A percentile compares a stretch with the other conserved stretches of the same genome.
These are phyloP conservation scores for Macheiramphus alcinus DNA, from an alignment of 2,113 vertebrate genomes.

Conservation along the genomic window DNA sequence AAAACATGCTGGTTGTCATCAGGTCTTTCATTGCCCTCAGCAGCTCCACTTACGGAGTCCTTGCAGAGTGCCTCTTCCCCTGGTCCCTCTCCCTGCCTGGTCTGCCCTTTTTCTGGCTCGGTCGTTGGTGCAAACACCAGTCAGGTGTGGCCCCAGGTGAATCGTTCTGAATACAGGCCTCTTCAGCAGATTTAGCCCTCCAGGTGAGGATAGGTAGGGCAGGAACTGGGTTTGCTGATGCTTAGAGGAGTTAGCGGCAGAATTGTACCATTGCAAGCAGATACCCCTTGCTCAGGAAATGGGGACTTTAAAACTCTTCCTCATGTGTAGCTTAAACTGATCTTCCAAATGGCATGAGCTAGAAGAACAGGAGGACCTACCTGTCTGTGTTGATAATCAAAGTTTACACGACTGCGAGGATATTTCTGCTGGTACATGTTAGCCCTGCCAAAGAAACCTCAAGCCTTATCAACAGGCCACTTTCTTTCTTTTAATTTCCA, in stretches of 20 bases:
- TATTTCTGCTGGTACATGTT: neutral
- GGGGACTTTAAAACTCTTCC: neutral
- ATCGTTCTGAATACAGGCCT: neutral
- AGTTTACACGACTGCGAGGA: neutral
- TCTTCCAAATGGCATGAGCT: neutral
- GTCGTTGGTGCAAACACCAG: neutral
- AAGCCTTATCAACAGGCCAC: neutral
- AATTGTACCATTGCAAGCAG: neutral
- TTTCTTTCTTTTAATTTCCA: neutral
- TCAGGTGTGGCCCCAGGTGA: neutral
- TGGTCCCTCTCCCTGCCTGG: neutral
- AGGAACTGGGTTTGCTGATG: neutral
- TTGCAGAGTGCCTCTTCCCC: neutral
- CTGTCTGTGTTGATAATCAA: neutral
- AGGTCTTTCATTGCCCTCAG: neutral
- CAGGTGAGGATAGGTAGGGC: neutral
- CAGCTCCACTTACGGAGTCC: accelerated
- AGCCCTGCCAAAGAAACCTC: neutral
- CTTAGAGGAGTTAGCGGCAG: neutral
- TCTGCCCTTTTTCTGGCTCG: neutral
- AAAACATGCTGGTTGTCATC: neutral
- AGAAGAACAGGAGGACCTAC: neutral
- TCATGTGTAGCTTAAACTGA: neutral
- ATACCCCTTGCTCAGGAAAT: neutral
- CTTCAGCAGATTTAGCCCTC: neutral